Percentiles rank a stretch among this genome's conserved stretches.
These are phyloP conservation scores for Schizopygopsis malacanthus DNA, from an alignment of 2,797 vertebrate genomes.

Conservation along the genomic window DNA sequence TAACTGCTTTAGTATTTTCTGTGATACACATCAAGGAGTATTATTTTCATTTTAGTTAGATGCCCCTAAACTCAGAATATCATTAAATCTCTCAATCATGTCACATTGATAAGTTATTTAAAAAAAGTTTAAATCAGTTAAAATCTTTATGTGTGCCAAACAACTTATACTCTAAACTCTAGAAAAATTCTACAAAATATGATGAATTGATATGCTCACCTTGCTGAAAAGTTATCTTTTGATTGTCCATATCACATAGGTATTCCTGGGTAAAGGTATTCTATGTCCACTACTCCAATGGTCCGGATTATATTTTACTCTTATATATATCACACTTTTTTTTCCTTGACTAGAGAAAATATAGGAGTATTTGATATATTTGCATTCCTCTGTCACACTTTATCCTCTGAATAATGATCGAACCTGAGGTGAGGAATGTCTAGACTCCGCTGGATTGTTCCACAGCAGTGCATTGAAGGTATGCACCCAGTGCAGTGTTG, in stretches of 20 bases:
- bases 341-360: neutral
- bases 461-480: neutral
- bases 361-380: neutral
- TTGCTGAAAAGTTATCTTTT: neutral
- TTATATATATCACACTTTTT: neutral
- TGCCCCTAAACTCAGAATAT: neutral
- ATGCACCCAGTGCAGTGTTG: conserved; percentile 49
- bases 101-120: neutral
- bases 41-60: neutral
- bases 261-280: neutral
- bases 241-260: neutral
- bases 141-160: neutral
- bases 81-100: neutral
- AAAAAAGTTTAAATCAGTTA: neutral
- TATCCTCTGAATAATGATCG: neutral
- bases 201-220: conserved; percentile 12
- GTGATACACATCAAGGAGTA: neutral
- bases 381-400: neutral
- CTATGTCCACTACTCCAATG: neutral
- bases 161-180: neutral
- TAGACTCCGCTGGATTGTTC: conserved; percentile 4
- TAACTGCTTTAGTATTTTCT: neutral
- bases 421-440: neutral
- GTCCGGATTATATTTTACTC: neutral
- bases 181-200: neutral